Evolutionary conservation across 2,113 vertebrate species (phyloP), one percentile per base, ranked within the genome.

Genomic region (Bagarius yarrelli): DNA sequence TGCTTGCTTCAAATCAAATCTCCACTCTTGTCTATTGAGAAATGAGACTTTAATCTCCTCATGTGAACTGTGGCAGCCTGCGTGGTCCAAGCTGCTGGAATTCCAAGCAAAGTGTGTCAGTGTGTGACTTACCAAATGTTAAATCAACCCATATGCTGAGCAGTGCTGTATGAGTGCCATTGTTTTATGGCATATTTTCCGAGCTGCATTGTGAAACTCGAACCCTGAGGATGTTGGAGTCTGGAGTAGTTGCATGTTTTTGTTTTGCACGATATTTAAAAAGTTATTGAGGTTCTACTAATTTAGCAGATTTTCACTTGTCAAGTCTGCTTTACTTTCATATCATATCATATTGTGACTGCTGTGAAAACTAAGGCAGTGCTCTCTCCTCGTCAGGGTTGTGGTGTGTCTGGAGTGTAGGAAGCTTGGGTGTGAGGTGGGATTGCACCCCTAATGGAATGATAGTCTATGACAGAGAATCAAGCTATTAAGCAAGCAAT

Each of bases 81-180:
- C 60, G 34, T 19, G 64, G 64, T 64, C 57, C 66, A 81, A 83
- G 79, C 78, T 53, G n/a, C 72, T 72, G 75, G 84, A 47, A 83
- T 80, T 82, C 77, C 64, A 44, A 8, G 64, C 63, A 30, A n/a
- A 47, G 40, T 32, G 50, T 47, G 44, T 4, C 50, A 40, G 69
- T 40, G 47, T 27, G 44, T 60, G 27, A 27, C 64, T 69, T 47
- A 19, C 8, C 8, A 34, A 11, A n/a, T 30, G 50, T 5, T 44
- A 66, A 4, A 66, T n/a, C 25, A 56, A 53, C 60, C 34, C 60
- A 67, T 30, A 44, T 30, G 27, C 61, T 63, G 69, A 73, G 30
- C 47, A 64, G 40, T 36, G 63, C 52, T 79, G 13, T 80, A 34
- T 60, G 55, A 71, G 55, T 73, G 59, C 69, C 30, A 64, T 64